Evolutionary conservation across 2,113 vertebrate species (phyloP), one percentile per base, ranked within the genome.

Genomic region (Malaclemys terrapin): DNA sequence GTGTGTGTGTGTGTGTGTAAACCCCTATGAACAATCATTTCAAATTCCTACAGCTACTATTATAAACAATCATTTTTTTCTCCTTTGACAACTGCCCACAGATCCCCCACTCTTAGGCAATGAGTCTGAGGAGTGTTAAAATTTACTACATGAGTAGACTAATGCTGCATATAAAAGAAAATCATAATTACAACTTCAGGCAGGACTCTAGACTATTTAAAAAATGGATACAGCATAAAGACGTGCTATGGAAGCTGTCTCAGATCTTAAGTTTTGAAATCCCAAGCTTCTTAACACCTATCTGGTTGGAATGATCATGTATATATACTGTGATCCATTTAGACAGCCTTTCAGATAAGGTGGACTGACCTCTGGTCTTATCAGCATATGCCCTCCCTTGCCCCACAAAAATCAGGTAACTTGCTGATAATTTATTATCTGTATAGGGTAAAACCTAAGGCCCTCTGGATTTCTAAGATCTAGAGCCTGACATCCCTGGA

Each of bases 121-220:
- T 27, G 5, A 1, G 83, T 1, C 2, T 42, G 5, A 59, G 1
- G n/a, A 1, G 2, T 47, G 38, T 76, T 76, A 76, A 76, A 25
- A 76, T 0, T 82, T 10, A 72, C 38, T 95, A 38, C 20, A n/a
- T 27, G 81, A 94, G 8, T 3, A 0, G 57, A 87, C 75, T 84
- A 92, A 59, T 10, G 91, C 80, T 29, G 5, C 1, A 1, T 31
- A n/a, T n/a, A 69, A n/a, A 35, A 69, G 57, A 45, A 35, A 0
- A 1, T 56, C 49, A 29, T 5, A 85, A 79, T n/a, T n/a, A 69
- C 35, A 69, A 35, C 31, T 69, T n/a, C 16, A 69, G 6, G 5
- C 89, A 81, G 49, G 0, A 88, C 69, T 0, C 0, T 19, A 25
- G 0, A 47, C 1, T 72, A 5, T 3, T 29, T 45, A 22, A 83